Conservation (phyloP, 92 coral and sea anemone species). For the Siderastrea radians region DNA sequence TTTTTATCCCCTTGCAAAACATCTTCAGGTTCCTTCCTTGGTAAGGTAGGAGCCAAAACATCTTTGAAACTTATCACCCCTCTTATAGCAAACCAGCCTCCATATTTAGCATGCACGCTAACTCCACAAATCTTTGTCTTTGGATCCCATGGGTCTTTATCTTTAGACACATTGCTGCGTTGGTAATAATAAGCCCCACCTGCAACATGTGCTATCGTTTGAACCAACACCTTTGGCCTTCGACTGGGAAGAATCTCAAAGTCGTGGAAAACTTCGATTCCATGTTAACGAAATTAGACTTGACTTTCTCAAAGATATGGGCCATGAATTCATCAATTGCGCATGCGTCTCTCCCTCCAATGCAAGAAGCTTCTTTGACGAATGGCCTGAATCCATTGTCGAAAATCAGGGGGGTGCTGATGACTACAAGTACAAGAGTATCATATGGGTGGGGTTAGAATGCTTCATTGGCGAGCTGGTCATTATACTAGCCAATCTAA, state of each 20-base stretch:
- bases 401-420: slow-evolving; percentile 95
- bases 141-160: slow-evolving; percentile 84
- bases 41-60: slow-evolving; percentile 75
- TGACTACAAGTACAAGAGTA: slow-evolving; percentile 81
- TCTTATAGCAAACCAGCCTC: slow-evolving; percentile 98
- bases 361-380: slow-evolving; percentile 64
- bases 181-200: slow-evolving; percentile 96
- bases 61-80: slow-evolving; percentile 89
- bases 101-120: slow-evolving; percentile 87
- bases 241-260: slow-evolving; percentile 90
- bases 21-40: slow-evolving; percentile 75
- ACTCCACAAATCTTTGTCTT: slow-evolving; percentile 90
- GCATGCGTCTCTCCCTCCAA: slow-evolving; percentile 81
- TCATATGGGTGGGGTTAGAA: slow-evolving; percentile 77
- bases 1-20: slow-evolving; percentile 90
- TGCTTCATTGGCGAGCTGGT: slow-evolving; percentile 79
- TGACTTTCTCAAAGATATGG: slow-evolving; percentile 79
- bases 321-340: slow-evolving; percentile 91
- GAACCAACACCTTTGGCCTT: slow-evolving; percentile 92
- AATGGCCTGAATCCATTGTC: slow-evolving; percentile 94
- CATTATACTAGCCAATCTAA: slow-evolving; percentile 95
- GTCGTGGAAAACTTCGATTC: slow-evolving; percentile 83
- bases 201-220: slow-evolving; percentile 96
- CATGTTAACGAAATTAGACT: slow-evolving; percentile 59
- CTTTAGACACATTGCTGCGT: slow-evolving; percentile 78